These are phyloP conservation scores for Parnassius mnemosyne DNA, from an alignment of 2,888 invertebrate species.

Conservation along the genomic window DNA sequence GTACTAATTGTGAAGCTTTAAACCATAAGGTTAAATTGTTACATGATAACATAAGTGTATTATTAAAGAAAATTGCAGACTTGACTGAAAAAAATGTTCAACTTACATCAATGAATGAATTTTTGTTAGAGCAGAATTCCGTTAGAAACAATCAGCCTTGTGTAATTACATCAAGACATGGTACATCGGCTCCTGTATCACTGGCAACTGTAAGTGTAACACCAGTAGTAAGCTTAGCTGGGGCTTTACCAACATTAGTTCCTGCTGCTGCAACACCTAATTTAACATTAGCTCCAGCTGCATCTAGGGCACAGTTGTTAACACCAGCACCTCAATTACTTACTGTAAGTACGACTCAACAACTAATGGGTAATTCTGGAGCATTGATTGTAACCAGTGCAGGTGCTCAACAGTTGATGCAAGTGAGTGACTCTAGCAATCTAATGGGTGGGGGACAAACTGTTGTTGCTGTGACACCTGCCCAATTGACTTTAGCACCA, in stretches of 20 bases:
- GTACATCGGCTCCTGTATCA: conserved; percentile 71
- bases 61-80: conserved; percentile 69
- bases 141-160: conserved; percentile 67
- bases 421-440: conserved; percentile 75
- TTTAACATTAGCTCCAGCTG: conserved; percentile 65
- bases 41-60: conserved; percentile 74
- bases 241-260: conserved; percentile 65
- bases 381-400: conserved; percentile 75
- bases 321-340: conserved; percentile 73
- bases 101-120: conserved; percentile 74
- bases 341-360: conserved; percentile 74
- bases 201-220: conserved; percentile 75
- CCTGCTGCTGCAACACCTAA: conserved; percentile 67
- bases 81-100: conserved; percentile 72
- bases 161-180: conserved; percentile 73
- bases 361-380: conserved; percentile 71
- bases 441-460: conserved; percentile 74
- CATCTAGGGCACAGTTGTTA: conserved; percentile 68
- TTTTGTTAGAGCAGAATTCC: conserved; percentile 68
- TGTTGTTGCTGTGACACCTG: conserved; percentile 71
- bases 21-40: conserved; percentile 70
- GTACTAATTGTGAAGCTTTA: conserved; percentile 62
- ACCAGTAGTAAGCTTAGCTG: conserved; percentile 70
- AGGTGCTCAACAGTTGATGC: conserved; percentile 74
- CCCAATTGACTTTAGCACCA: conserved; percentile 67